phyloP scores from a whole-genome alignment of 2,113 vertebrate genomes.

The Neofelis nebulosa region DNA sequence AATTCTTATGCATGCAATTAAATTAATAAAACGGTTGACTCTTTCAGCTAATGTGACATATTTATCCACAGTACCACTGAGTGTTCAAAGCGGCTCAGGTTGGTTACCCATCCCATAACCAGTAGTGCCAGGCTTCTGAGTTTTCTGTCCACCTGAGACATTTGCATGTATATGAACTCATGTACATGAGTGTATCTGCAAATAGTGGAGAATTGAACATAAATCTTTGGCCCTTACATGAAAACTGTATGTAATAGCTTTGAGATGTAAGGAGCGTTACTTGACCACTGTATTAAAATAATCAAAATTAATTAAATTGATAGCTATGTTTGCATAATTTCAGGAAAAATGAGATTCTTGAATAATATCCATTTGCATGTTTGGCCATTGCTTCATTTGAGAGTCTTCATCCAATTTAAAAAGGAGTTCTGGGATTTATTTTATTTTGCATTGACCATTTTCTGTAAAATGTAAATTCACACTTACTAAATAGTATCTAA shows the following conservation, averaged over 20 bases:
- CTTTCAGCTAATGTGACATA: neutral
- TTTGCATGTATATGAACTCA: neutral
- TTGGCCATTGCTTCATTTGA: neutral
- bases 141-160: neutral
- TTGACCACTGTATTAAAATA: neutral
- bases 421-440: neutral
- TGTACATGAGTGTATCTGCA: neutral
- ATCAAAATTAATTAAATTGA: neutral
- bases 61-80: neutral
- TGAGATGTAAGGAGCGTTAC: neutral
- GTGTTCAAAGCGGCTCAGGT: neutral
- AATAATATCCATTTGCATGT: neutral
- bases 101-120: neutral
- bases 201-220: neutral
- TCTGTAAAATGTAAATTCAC: neutral
- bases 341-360: neutral
- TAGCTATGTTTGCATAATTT: neutral
- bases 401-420: neutral
- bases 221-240: neutral
- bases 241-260: neutral
- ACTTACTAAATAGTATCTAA: neutral
- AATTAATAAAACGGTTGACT: neutral
- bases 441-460: neutral
- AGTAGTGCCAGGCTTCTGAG: neutral
- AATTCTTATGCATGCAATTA: neutral